Conservation (phyloP, 2,113 vertebrate genomes). For the Prolemur simus region DNA sequence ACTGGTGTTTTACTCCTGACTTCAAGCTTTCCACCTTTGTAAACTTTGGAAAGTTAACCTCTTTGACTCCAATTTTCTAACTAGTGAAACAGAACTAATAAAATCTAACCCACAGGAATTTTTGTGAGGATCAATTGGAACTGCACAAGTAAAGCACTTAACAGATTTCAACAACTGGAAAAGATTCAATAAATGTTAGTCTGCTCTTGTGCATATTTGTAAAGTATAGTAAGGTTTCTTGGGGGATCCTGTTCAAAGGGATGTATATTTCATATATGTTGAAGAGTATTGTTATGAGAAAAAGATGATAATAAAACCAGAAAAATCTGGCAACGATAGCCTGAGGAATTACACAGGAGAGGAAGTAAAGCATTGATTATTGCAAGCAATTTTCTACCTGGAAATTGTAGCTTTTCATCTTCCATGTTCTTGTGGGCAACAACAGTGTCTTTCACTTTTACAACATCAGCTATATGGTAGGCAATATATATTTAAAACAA, state of each 20-base stretch:
- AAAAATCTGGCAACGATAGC: neutral
- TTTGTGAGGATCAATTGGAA: slow-evolving; percentile 33
- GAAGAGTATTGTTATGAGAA: neutral
- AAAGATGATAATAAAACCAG: slow-evolving; percentile 17
- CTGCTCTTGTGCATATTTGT: neutral
- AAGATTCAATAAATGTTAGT: slow-evolving; percentile 3
- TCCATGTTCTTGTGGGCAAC: neutral
- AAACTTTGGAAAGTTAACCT: slow-evolving; percentile 42
- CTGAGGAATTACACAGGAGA: neutral
- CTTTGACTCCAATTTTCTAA: slow-evolving; percentile 35
- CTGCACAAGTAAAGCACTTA: neutral
- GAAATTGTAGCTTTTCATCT: neutral
- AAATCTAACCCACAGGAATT: slow-evolving; percentile 1
- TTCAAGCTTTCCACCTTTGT: neutral
- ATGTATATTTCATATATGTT: neutral
- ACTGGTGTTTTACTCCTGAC: neutral
- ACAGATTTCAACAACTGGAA: slow-evolving; percentile 8
- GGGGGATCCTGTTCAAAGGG: neutral
- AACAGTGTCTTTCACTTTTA: neutral
- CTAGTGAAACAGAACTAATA: slow-evolving; percentile 1
- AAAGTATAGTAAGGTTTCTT: neutral
- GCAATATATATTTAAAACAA: neutral
- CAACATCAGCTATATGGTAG: neutral
- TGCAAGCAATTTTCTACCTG: neutral
- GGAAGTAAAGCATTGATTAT: neutral